These are phyloP conservation scores for Nineta flava DNA, from an alignment of 2,888 invertebrate genomes.

Conservation along the genomic window DNA sequence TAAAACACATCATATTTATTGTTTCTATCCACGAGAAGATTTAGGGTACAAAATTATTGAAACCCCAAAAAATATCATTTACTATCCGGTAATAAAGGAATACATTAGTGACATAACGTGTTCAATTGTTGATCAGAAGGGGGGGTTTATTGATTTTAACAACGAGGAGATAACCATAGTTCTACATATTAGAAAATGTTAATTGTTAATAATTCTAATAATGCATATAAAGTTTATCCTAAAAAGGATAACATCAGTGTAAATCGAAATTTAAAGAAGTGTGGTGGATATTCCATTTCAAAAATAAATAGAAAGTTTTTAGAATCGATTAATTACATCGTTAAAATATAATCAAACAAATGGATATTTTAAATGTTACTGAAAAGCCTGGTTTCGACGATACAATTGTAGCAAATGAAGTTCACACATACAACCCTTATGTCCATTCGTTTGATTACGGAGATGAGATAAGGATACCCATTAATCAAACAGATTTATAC, in stretches of 20 bases:
- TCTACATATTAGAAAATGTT: conserved; percentile 2
- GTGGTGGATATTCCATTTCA: not conserved
- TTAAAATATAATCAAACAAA: not conserved
- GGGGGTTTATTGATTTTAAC: conserved; percentile 3
- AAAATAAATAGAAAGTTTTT: not conserved
- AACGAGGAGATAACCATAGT: not conserved
- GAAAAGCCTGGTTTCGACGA: not conserved
- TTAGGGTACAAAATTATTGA: conserved; percentile 5
- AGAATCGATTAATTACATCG: not conserved
- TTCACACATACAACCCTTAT: not conserved
- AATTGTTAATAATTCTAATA: not conserved
- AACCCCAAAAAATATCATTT: conserved; percentile 4
- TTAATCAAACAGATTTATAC: not conserved
- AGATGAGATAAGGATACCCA: not conserved
- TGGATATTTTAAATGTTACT: not conserved
- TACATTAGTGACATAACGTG: conserved; percentile 1
- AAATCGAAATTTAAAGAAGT: no score
- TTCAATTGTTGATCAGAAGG: conserved; percentile 5
- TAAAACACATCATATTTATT: not conserved
- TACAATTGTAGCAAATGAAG: not conserved
- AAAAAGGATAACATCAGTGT: not conserved
- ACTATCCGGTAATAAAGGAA: conserved; percentile 4
- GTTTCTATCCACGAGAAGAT: not conserved
- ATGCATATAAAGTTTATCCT: not conserved
- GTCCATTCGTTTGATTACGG: not conserved